Evolutionary conservation across 2,888 invertebrate species (phyloP), one percentile per base, ranked within the genome.

Genomic region (Cloeon dipterum): DNA sequence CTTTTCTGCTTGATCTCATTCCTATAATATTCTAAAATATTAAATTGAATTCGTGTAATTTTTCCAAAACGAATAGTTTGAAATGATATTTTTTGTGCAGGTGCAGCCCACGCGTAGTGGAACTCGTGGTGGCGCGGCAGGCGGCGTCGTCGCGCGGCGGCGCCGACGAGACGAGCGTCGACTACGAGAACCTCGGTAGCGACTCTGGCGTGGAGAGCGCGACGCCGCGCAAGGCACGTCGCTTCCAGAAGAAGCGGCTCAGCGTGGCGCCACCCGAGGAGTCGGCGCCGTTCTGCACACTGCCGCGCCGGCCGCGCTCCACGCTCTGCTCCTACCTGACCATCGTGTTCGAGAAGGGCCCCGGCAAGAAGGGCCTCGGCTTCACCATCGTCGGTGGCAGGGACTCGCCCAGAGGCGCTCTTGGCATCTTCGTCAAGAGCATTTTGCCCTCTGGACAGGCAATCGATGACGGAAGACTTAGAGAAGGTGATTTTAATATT

Each of bases 341-440:
- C 0, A 70, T 78, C 14, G 68, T 73, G 5, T 70, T 75, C 49
- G 73, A 78, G 51, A 85, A 85, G 51, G 83, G 82, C 2, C 68
- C 70, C 7, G 77, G 81, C 3, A 78, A 76, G 52, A 83, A 81
- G 56, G 76, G 78, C 1, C 63, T 85, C 21, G 85, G 85, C n/a
- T 86, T 86, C 53, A 83, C 82, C 10, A 82, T 86, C 46, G 85
- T 85, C 3, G 86, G 85, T 29, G 85, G 85, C 34, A 66, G 74
- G 40, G 85, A 86, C 53, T 81, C 82, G 23, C 78, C 81, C 3
- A 70, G 77, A 52, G 83, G 82, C 39, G 75, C 75, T 42, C 68
- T 83, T 51, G 83, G 83, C 32, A 83, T 86, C 52, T 83, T 78
- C 55, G 75, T 85, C 45, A 79, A 83, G 55, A 79, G 79, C 50